Evolutionary conservation across 1,140 invertebrate species (phyloP), one percentile per base, ranked within the genome.

Genomic region (Cylas formicarius): DNA sequence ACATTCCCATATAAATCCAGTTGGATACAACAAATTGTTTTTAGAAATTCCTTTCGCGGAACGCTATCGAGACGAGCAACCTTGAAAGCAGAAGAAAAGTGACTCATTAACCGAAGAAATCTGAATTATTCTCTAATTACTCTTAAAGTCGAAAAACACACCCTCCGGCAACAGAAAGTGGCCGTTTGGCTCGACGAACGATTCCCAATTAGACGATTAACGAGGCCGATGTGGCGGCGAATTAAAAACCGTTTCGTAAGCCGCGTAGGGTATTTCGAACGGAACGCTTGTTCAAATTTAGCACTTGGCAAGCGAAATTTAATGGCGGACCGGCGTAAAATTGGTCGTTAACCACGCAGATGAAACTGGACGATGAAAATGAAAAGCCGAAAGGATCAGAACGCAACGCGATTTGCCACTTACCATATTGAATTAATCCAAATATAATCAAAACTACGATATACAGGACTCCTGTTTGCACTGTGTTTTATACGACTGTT

Each of bases 351-450:
- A 46, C 24, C 24, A 13, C 31, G 17, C n/a, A 17, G 29, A 32
- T 37, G 37, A 23, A 34, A 17, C 19, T 9, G 35, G 18, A 16
- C 5, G 26, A 39, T 44, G 4, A 8, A 35, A 49, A 43, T 21
- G 19, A 24, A 22, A n/a, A 16, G 21, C 28, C 27, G 17, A 24
- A 17, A n/a, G 22, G 7, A 43, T 10, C n/a, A 35, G 22, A 19
- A 34, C 27, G 3, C 1, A 23, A 19, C n/a, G n/a, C n/a, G n/a
- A n/a, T n/a, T n/a, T n/a, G n/a, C n/a, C 16, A 58, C 62, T 61
- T 52, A 66, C 62, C 63, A 66, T 64, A 43, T 50, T 64, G 50
- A 57, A 57, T 57, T 62, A 59, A 58, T 58, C 50, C 48, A 54
- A 50, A 48, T 45, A 38, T 42, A 49, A 29, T 26, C 49, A 55